Conservation (phyloP, 2,888 invertebrate genomes). For the Drosophila neutralis region DNA sequence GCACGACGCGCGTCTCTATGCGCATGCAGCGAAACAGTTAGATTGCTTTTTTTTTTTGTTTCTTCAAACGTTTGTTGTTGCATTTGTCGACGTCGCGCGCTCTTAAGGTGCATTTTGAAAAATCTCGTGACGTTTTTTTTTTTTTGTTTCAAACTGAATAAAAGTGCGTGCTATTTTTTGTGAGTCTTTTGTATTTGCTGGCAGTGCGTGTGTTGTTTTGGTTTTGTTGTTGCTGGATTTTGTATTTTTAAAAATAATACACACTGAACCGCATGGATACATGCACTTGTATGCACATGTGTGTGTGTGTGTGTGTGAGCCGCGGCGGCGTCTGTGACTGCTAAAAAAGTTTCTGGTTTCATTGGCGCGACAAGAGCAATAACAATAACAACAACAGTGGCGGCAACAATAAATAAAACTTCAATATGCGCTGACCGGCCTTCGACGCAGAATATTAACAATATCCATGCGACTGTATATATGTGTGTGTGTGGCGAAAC, state of each 20-base stretch:
- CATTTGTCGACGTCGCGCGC: slow-evolving; percentile 47
- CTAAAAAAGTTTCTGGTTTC: slow-evolving; percentile 69
- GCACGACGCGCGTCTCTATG: slow-evolving; percentile 43
- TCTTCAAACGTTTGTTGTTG: slow-evolving; percentile 39
- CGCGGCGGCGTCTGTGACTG: slow-evolving; percentile 48
- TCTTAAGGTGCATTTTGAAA: slow-evolving; percentile 35
- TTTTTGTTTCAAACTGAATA: slow-evolving; percentile 9
- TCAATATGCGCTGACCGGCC: slow-evolving; percentile 69
- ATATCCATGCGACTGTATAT: slow-evolving; percentile 24
- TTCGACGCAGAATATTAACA: slow-evolving; percentile 68
- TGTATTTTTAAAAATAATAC: slow-evolving; percentile 52
- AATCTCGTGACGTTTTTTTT: slow-evolving; percentile 28
- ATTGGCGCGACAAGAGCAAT: slow-evolving; percentile 44
- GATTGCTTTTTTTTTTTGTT: slow-evolving; percentile 18
- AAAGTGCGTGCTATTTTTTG: slow-evolving; percentile 28
- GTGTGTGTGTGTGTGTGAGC: slow-evolving; percentile 24
- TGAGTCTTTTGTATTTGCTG: slow-evolving; percentile 2
- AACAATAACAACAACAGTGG: slow-evolving; percentile 10
- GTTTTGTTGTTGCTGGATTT: slow-evolving; percentile 22
- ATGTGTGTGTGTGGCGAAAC: slow-evolving; percentile 13
- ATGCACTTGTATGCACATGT: slow-evolving; percentile 23
- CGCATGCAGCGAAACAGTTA: slow-evolving; percentile 44
- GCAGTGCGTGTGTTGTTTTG: slow-evolving; percentile 22
- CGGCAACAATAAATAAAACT: slow-evolving; percentile 56
- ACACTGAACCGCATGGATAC: slow-evolving; percentile 32